Base-by-base conservation (phyloP, 2,888 invertebrate genomes). In the Machimus rusticus region DNA sequence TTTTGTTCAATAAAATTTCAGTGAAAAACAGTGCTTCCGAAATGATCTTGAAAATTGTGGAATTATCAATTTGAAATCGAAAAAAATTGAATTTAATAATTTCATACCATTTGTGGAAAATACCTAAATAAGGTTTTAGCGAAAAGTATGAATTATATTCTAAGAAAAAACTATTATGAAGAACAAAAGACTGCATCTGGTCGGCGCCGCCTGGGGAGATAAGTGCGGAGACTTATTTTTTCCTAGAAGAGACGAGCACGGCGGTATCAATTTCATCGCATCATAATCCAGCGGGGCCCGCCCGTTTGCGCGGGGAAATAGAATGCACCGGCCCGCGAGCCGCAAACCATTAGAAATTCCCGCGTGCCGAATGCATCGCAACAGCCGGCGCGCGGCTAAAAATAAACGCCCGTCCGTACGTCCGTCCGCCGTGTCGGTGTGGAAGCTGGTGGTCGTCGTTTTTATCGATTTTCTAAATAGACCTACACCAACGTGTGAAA, bases 381-480 rank as follows among this genome's bases (percentile, higher is more conserved):
- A 74, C 74, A 85, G 74, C 23, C 85, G 28, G 74, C 74, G 74
- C 31, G 37, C 9, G 43, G 39, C 74, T 85, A 85, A 85, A 85
- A 85, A 85, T 85, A 85, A 84, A 85, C 43, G 39, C 43, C 43
- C 23, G 74, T 23, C 57, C 23, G 55, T 6, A 1, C 55, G n/a
- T n/a, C 8, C 5, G 16, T 19, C 5, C 55, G 8, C 28, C 74
- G 12, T 16, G 85, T n/a, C 43, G 55, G 28, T 34, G 85, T 14
- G 14, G 74, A 23, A 43, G 66, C 43, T 46, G 43, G 43, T 16
- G 28, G 14, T 16, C 19, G 19, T 23, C 57, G 43, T 74, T 85
- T 85, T 85, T 85, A 85, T 85, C 85, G 85, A 85, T 85, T 85
- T 85, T 85, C 82, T 57, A 74, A 85, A 85, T 74, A 85, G 85